Base-by-base conservation (phyloP, 2,888 invertebrate species). In the Pollenia angustigena region DNA sequence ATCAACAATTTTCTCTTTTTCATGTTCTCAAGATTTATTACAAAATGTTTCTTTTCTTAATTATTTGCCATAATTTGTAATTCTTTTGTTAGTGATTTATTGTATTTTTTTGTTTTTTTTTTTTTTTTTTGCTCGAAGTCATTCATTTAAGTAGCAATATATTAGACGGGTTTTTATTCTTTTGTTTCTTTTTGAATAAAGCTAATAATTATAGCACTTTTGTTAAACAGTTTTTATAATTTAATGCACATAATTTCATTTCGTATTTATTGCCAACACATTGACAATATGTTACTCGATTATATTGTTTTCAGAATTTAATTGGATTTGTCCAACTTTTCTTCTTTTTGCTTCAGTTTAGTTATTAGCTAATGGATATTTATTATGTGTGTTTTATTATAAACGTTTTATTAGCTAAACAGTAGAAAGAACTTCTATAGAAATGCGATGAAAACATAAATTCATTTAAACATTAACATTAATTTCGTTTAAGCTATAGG, bases 281-380 rank as follows among this genome's bases (percentile, higher is more conserved):
- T 50, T 1, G 18, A 50, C 18, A 42, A 23, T 0, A 71, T 46
- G 6, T 18, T 40, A 4, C 14, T 52, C 10, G 40, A 18, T 48
- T 69, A 62, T 42, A 62, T 10, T 42, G 60, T 62, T 58, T 56
- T 40, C 42, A 12, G 16, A 40, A 79, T 42, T 79, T 79, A 79
- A 69, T 79, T 68, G 68, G 78, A 58, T 50, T 79, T 60, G 42
- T 54, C 8, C 11, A 71, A 16, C 18, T 14, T 56, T 23, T 18
- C 3, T 10, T n/a, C n/a, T 60, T n/a, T 32, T 7, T 48, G 10
- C 1, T 3, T 16, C 7, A 18, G 14, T 74, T 60, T 50, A 11
- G n/a, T 32, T 56, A 56, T 66, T 52, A 54, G 66, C 66, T 66
- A 78, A 66, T 66, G 54, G 66, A 66, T 54, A 56, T 78, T 76